Conservation (phyloP, 2,113 vertebrate species). For the Pedetes capensis region DNA sequence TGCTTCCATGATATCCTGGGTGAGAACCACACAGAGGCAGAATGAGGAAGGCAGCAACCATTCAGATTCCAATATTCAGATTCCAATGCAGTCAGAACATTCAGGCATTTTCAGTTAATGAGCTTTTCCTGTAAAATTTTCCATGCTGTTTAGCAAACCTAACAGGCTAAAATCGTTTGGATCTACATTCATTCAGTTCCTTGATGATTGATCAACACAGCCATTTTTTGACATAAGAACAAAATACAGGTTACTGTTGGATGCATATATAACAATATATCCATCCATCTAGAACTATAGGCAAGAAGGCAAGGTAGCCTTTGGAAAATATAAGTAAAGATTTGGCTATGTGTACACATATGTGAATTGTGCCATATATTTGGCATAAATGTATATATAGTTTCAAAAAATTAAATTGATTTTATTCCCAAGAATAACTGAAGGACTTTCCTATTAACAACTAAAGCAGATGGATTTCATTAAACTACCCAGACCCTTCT, state of each 20-base stretch:
- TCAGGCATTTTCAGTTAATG: neutral
- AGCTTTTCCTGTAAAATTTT: neutral
- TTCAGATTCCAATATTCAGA: neutral
- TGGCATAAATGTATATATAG: neutral
- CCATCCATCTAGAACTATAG: neutral
- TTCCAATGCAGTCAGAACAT: neutral
- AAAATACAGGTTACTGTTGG: neutral
- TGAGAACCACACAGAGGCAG: neutral
- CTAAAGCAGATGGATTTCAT: conserved; percentile 80
- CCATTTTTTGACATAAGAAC: neutral
- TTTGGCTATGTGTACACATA: neutral
- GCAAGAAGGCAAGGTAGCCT: neutral
- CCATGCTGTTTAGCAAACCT: neutral
- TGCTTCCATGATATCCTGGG: neutral
- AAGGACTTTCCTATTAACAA: conserved; percentile 63
- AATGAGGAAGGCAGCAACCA: neutral
- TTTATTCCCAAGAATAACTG: conserved; percentile 55
- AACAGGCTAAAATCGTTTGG: neutral
- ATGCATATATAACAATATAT: neutral
- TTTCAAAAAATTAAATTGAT: neutral
- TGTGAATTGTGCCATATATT: neutral
- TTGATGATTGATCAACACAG: neutral
- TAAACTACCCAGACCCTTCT: conserved; percentile 70
- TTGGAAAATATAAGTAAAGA: neutral
- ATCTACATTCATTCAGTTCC: neutral